A percentile compares a stretch with the other conserved stretches of the same genome.
These are phyloP conservation scores for Cebus imitator DNA, from an alignment of 2,113 vertebrate species.

Conservation along the genomic window DNA sequence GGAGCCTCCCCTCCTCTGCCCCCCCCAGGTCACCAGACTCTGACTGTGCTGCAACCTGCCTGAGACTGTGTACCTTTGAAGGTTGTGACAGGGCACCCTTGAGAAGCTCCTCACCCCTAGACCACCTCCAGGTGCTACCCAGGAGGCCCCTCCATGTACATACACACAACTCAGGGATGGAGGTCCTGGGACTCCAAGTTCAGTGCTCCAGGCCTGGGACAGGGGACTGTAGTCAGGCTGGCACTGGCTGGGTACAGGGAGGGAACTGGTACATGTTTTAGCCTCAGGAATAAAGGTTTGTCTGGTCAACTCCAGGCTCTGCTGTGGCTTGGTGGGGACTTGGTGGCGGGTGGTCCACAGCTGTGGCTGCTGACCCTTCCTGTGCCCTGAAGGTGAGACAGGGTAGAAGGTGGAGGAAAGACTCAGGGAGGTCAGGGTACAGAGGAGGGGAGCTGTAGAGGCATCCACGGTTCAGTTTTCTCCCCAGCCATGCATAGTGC, in stretches of 20 bases:
- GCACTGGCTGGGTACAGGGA: neutral
- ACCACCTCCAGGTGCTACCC: neutral
- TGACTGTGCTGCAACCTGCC: conserved; percentile 2
- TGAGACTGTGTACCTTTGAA: neutral
- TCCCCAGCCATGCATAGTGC: neutral
- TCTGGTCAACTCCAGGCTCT: neutral
- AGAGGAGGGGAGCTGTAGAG: neutral
- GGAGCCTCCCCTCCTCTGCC: neutral
- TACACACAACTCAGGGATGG: conserved; percentile 56
- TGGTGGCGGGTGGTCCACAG: neutral
- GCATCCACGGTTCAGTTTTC: neutral
- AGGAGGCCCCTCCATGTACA: neutral
- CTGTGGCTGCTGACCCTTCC: neutral
- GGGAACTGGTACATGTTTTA: neutral
- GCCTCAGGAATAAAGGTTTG: conserved; percentile 64
- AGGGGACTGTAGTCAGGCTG: neutral
- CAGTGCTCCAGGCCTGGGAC: neutral
- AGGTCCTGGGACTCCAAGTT: conserved; percentile 31
- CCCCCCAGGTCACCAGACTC: conserved; percentile 61
- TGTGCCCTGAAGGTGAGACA: neutral
- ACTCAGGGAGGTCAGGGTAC: neutral
- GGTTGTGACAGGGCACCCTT: neutral
- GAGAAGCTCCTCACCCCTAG: neutral
- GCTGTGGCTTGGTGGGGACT: neutral
- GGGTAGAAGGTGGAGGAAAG: neutral